Evolutionary conservation across 1,140 invertebrate species (phyloP).

Genomic region (Octopus bimaculoides): DNA sequence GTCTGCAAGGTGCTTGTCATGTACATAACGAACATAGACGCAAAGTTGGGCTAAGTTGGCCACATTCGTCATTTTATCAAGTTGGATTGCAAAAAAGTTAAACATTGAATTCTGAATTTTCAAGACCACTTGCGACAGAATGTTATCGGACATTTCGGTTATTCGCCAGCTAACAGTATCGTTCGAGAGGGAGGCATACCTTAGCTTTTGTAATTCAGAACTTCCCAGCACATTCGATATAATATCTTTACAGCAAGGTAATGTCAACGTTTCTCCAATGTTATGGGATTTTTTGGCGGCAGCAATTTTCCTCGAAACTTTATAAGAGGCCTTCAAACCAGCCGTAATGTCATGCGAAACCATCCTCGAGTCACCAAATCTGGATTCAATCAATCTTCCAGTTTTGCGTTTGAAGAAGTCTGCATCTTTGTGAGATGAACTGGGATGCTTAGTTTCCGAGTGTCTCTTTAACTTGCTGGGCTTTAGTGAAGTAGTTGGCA

Average conservation of each 20-base stretch:
- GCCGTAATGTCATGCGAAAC: not conserved
- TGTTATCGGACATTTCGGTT: not conserved
- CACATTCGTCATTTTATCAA: not conserved
- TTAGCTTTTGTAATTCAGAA: conserved; percentile 7
- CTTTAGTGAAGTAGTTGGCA: not conserved
- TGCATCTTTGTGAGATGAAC: not conserved
- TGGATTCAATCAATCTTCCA: not conserved
- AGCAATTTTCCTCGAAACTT: not conserved
- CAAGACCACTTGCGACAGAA: not conserved
- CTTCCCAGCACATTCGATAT: not conserved
- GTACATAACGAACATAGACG: not conserved
- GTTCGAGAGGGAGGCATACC: not conserved
- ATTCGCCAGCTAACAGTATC: not conserved
- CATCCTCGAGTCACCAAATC: not conserved
- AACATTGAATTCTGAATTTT: conserved; percentile 2
- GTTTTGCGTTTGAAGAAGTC: not conserved
- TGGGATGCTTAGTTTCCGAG: conserved; percentile 1
- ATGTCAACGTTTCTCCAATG: conserved; percentile 2
- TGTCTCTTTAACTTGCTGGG: not conserved
- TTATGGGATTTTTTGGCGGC: not conserved
- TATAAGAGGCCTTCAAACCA: not conserved
- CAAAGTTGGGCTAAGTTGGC: conserved; percentile 1
- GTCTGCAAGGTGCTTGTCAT: not conserved
- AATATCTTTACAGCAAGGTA: not conserved
- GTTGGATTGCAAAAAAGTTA: not conserved